phyloP scores from a whole-genome alignment of 2,888 invertebrate species.

The Cataglyphis cursor region DNA sequence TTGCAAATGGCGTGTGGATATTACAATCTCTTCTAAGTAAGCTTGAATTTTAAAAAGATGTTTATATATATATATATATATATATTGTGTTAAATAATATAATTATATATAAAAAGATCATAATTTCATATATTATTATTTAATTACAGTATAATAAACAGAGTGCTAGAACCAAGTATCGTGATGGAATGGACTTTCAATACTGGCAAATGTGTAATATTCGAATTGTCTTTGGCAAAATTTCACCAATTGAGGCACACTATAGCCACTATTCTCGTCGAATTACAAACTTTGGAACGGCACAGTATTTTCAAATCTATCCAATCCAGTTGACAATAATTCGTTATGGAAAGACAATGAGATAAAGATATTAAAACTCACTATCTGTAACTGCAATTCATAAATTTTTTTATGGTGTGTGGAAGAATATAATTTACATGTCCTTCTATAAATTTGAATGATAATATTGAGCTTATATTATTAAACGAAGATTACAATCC shows the following conservation, averaged over 20 bases:
- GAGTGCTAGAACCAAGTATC: constrained; percentile 87
- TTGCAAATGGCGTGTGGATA: constrained; percentile 88
- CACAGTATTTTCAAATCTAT: constrained; percentile 86
- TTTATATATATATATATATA: neutral
- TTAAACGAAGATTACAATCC: neutral
- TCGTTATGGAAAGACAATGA: neutral
- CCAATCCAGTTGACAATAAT: constrained; percentile 56
- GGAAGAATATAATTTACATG: neutral
- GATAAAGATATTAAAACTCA: neutral
- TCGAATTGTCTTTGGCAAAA: constrained; percentile 87
- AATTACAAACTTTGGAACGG: constrained; percentile 87
- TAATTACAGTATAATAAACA: constrained; percentile 83
- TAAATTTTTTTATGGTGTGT: neutral
- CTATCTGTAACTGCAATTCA: neutral
- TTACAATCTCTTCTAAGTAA: constrained; percentile 88
- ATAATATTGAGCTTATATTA: neutral
- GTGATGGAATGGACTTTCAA: constrained; percentile 87
- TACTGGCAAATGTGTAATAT: constrained; percentile 86
- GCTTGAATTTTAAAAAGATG: constrained; percentile 10
- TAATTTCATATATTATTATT: constrained; percentile 15
- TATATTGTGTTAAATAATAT: neutral
- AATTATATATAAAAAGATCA: neutral
- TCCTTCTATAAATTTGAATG: neutral
- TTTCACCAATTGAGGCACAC: constrained; percentile 88
- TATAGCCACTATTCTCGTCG: constrained; percentile 87